phyloP scores from a whole-genome alignment of 2,113 vertebrate species.

The Scalopus aquaticus region DNA sequence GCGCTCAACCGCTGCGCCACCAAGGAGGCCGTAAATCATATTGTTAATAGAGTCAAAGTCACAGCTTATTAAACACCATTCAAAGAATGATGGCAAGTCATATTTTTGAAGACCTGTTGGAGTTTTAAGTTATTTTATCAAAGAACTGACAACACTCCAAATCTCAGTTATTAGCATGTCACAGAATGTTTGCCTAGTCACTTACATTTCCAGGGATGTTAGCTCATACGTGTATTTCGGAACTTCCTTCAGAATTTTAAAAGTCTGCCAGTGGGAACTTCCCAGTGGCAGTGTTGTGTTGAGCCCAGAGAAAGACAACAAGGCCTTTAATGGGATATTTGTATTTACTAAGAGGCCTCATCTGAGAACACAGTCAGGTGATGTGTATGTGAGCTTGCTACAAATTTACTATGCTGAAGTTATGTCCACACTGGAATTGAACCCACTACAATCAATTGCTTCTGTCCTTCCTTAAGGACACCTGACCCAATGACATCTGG shows the following conservation, averaged over 20 bases:
- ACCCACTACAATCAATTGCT: background rate
- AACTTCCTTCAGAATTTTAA: background rate
- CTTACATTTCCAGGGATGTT: slow-evolving; percentile 17
- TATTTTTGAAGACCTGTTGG: background rate
- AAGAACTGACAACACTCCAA: background rate
- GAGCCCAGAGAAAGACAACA: background rate
- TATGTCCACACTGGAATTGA: background rate
- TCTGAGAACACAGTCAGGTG: background rate
- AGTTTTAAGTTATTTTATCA: background rate
- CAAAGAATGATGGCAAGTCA: background rate
- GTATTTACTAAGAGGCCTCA: background rate
- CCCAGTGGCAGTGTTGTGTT: background rate
- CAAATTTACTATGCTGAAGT: slow-evolving; percentile 25
- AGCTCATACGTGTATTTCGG: background rate
- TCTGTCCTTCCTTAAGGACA: background rate
- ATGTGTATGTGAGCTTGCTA: background rate
- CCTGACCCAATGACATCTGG: background rate
- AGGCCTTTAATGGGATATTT: background rate
- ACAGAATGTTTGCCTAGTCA: background rate
- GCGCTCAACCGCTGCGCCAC: too few relatives aligned
- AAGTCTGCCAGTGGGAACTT: background rate
- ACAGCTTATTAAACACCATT: background rate
- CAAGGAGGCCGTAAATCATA: too few relatives aligned
- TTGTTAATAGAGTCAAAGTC: background rate
- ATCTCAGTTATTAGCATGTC: background rate